phyloP scores from a whole-genome alignment of 2,113 vertebrate genomes.

The Hippopotamus amphibius region DNA sequence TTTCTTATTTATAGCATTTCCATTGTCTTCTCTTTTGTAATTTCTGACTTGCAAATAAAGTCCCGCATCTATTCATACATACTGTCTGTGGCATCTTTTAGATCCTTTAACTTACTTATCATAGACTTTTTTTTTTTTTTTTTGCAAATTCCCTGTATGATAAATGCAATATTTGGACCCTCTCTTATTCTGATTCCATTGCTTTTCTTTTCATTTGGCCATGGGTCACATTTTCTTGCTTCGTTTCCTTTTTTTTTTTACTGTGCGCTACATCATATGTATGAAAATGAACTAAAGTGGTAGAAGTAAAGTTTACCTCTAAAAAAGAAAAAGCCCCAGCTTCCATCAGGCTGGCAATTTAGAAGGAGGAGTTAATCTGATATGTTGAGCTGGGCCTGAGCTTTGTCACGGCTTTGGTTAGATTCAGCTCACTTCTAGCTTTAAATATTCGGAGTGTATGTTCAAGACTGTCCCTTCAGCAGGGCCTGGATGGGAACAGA shows the following conservation, averaged over 20 bases:
- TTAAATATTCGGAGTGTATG: not conserved
- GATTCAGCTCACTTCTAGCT: not conserved
- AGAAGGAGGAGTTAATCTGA: not conserved
- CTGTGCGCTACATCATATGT: not conserved
- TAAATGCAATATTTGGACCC: not conserved
- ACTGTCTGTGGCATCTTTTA: not conserved
- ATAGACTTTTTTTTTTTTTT: not conserved
- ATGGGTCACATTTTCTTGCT: not conserved
- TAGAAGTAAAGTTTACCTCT: not conserved
- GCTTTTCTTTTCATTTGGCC: not conserved
- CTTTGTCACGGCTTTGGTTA: not conserved
- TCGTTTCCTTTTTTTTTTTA: not conserved
- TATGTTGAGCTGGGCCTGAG: not conserved
- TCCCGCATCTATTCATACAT: not conserved
- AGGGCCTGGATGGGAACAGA: not conserved
- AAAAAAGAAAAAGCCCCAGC: not conserved
- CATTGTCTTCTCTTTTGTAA: not conserved
- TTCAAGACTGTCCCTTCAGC: not conserved
- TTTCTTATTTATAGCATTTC: slow-evolving; percentile 60
- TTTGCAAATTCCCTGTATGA: not conserved
- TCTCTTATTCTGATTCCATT: not conserved
- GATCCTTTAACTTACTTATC: not conserved
- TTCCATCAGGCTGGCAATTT: not conserved
- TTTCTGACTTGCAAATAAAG: not conserved
- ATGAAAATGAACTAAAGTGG: not conserved